A percentile compares a stretch with the other conserved stretches of the same genome.
Conservation (phyloP, 2,113 vertebrate species). For the Phyllopteryx taeniolatus region DNA sequence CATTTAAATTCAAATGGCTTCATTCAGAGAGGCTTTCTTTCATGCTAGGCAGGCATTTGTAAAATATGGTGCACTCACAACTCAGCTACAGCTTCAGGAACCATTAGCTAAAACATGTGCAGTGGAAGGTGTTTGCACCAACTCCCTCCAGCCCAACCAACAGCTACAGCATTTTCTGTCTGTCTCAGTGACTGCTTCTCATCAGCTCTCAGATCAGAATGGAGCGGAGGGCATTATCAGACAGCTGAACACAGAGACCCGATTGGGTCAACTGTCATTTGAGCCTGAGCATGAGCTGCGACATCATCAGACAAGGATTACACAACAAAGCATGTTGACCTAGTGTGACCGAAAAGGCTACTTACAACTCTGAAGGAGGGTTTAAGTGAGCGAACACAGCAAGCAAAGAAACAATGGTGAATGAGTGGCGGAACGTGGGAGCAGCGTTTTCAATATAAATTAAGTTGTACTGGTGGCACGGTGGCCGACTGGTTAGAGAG, state of each 20-base stretch:
- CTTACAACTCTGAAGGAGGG: constrained; percentile 46
- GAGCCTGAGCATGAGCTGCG: constrained; percentile 44
- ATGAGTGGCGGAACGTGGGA: constrained; percentile 2
- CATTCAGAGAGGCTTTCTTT: constrained; percentile 1
- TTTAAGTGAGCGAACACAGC: constrained; percentile 18
- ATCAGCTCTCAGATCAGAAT: constrained; percentile 59
- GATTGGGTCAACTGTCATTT: constrained; percentile 42
- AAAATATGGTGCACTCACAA: background rate
- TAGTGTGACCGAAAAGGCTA: constrained; percentile 41
- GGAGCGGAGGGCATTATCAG: constrained; percentile 51
- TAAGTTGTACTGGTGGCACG: no score
- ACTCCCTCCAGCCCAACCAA: constrained; percentile 10
- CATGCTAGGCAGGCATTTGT: background rate
- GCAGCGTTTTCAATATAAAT: background rate
- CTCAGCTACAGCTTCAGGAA: constrained; percentile 4
- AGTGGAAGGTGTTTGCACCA: background rate
- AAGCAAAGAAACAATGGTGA: background rate
- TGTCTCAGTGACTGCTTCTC: constrained; percentile 37
- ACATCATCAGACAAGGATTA: constrained; percentile 72
- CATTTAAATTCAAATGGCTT: constrained; percentile 19
- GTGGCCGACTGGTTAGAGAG: no score
- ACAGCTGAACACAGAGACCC: constrained; percentile 35
- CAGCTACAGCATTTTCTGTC: constrained; percentile 28
- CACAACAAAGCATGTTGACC: constrained; percentile 61
- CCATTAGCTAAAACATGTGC: background rate